Base-by-base conservation (phyloP, 2,888 invertebrate genomes). In the Caenorhabditis sp. region DNA sequence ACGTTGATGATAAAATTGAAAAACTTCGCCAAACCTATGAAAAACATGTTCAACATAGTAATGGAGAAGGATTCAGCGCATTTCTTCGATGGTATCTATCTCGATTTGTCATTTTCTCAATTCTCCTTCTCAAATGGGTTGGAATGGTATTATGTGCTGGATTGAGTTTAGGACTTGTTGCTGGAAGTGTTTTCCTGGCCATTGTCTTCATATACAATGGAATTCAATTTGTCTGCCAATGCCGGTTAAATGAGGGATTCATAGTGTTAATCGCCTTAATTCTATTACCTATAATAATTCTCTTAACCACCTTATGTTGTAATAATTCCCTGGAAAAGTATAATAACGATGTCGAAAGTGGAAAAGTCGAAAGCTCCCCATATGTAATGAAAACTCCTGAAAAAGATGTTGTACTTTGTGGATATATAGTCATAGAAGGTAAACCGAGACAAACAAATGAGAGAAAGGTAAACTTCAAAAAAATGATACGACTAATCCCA, bases 261-360 rank as follows among this genome's bases (percentile, higher is more conserved):
- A 62, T 70, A 38, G 70, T 74, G 0, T 25, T 70, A 10, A 70
- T 73, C 31, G 73, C 73, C 23, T 36, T 73, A 0, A 69, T 73
- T 20, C 57, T 73, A 17, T 58, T 73, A 10, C 73, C 73, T 8
- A 73, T 73, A 5, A 66, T 83, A 26, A 83, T 83, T 49, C 76
- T 83, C 7, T 63, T 83, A 1, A 78, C 79, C 1, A 82, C 83
- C 14, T 61, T 83, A 0, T 82, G 83, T 61, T 83, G 83, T 60
- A 83, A 83, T 59, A 83, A 80, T 43, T 77, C 83, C 3, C 61
- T 77, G 21, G 82, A 83, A 60, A 76, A 81, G 50, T 83, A 82
- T 63, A 70, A 78, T 49, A 72, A 70, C 14, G 80, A 78, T 10
- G 73, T 76, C 57, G 81, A 79, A 26, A 70, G 70, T 59, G 83